Conservation (phyloP, 2,888 invertebrate genomes). For the Carcina quercana region DNA sequence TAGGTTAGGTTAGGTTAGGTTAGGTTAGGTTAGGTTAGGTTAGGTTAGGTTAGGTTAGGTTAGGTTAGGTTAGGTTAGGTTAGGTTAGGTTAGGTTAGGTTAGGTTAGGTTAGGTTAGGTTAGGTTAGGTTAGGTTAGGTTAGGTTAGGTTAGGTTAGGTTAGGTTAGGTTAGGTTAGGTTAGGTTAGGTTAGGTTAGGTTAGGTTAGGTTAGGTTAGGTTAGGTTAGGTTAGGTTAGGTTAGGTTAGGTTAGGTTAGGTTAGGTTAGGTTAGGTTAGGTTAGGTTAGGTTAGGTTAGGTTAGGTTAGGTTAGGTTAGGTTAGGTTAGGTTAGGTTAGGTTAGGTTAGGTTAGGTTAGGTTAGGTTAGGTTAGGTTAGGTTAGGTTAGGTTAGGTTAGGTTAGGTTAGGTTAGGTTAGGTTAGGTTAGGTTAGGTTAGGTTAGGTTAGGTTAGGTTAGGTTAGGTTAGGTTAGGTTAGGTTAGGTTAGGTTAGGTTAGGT, state of each 20-base stretch:
- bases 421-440: constrained; percentile 17
- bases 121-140: constrained; percentile 4
- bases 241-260: constrained; percentile 18
- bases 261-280: constrained; percentile 19
- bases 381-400: constrained; percentile 19
- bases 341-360: constrained; percentile 6
- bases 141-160: constrained; percentile 15
- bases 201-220: constrained; percentile 6
- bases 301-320: constrained; percentile 11
- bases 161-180: constrained; percentile 13
- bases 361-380: constrained; percentile 12
- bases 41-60: constrained; percentile 3
- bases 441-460: constrained; percentile 10
- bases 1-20: constrained; percentile 9
- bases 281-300: constrained; percentile 19
- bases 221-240: constrained; percentile 10
- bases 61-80: constrained; percentile 2
- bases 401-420: constrained; percentile 19
- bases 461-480: constrained; percentile 6
- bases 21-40: constrained; percentile 5
- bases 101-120: constrained; percentile 4
- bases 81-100: constrained; percentile 3
- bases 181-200: constrained; percentile 7
- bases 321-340: constrained; percentile 6
- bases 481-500: constrained; percentile 17